These are phyloP conservation scores for Pogonus chalceus DNA, from an alignment of 1,140 invertebrate genomes.

Conservation along the genomic window DNA sequence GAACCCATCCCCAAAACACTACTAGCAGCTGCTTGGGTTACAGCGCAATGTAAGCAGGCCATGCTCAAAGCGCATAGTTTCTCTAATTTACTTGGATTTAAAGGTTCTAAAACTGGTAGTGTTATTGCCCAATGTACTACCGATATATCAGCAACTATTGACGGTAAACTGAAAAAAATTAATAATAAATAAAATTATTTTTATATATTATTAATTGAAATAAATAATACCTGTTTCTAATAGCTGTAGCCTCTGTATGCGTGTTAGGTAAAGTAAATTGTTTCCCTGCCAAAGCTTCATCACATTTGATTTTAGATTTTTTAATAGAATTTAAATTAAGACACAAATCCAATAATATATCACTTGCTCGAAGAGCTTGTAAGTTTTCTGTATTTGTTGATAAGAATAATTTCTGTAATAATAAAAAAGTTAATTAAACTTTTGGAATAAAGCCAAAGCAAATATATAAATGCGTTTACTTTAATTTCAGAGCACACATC, in stretches of 20 bases:
- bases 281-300: constrained; percentile 56
- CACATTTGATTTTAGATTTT: constrained; percentile 60
- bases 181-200: constrained; percentile 10
- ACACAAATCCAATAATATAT: constrained; percentile 70
- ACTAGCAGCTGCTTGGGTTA: constrained; percentile 57
- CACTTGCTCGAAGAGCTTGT: constrained; percentile 57
- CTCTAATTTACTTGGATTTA: constrained; percentile 67
- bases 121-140: constrained; percentile 73
- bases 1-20: constrained; percentile 55
- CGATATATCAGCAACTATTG: constrained; percentile 70
- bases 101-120: constrained; percentile 76
- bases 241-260: constrained; percentile 61
- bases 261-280: constrained; percentile 54
- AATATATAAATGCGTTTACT: constrained; percentile 1
- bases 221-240: constrained; percentile 55
- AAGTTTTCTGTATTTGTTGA: constrained; percentile 46
- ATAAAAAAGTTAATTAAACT: not conserved
- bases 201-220: no score
- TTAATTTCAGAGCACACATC: constrained; percentile 13
- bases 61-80: constrained; percentile 70
- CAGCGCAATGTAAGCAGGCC: constrained; percentile 68
- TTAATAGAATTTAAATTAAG: constrained; percentile 62
- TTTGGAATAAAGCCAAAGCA: constrained; percentile 3
- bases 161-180: constrained; percentile 50
- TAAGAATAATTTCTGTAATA: constrained; percentile 42